These are phyloP conservation scores for Cremastobaeus sp. DNA, from an alignment of 2,888 invertebrate genomes.

Conservation along the genomic window DNA sequence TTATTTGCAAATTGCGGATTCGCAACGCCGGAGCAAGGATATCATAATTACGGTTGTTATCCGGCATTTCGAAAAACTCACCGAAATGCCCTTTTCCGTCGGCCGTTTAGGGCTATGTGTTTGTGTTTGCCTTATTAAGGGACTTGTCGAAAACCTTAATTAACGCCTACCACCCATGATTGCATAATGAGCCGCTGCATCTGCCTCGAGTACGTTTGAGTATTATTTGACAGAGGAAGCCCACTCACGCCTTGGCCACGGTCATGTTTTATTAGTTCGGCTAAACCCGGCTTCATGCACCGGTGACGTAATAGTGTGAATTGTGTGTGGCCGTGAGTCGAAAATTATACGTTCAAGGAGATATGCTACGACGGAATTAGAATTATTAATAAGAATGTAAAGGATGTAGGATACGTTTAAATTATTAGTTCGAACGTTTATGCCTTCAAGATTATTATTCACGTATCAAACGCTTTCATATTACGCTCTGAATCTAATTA, in stretches of 20 bases:
- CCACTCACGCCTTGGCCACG: slow-evolving; percentile 14
- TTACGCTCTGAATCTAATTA: no score
- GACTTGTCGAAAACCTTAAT: slow-evolving; percentile 2
- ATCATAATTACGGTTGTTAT: not conserved
- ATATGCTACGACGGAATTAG: not conserved
- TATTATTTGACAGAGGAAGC: not conserved
- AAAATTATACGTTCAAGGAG: no score
- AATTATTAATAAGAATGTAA: not conserved
- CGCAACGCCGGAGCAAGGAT: no score
- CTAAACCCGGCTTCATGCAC: slow-evolving; percentile 11
- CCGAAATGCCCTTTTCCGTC: no score
- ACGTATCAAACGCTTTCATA: no score
- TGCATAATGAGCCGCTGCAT: slow-evolving; percentile 17
- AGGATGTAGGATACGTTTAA: no score
- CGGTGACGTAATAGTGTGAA: slow-evolving; percentile 9
- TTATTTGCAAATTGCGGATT: no score
- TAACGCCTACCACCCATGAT: slow-evolving; percentile 8
- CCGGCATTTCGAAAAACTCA: not conserved
- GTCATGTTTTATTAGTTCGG: slow-evolving; percentile 24
- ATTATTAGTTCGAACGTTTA: no score
- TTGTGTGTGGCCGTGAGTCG: not conserved
- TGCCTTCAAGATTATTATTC: no score
- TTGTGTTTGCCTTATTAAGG: not conserved
- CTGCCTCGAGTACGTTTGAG: slow-evolving; percentile 3
- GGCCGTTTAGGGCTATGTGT: no score